Conservation (phyloP, 2,888 invertebrate genomes). For the Drosophila fulvimacula region DNA sequence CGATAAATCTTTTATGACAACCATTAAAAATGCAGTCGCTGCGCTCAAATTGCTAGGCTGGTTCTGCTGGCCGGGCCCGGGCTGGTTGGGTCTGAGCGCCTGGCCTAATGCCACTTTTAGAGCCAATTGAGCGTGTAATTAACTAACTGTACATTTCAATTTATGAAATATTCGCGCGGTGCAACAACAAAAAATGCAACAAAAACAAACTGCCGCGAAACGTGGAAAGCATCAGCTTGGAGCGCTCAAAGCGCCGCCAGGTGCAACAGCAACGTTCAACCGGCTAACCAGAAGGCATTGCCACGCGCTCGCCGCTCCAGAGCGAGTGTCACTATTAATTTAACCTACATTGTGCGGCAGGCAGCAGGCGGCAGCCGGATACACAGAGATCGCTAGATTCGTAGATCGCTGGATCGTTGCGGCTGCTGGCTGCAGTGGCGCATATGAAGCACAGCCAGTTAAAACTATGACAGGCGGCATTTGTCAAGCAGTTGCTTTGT, state of each 20-base stretch:
- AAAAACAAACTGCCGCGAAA: conserved; percentile 36
- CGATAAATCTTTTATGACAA: conserved; percentile 71
- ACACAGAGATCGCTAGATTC: conserved; percentile 1
- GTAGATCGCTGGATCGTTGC: conserved; percentile 9
- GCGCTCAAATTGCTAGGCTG: conserved; percentile 53
- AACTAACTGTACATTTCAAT: conserved; percentile 81
- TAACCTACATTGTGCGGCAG: conserved; percentile 74
- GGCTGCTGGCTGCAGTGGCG: conserved; percentile 27
- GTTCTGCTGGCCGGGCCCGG: conserved; percentile 18
- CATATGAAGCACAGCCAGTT: conserved; percentile 58
- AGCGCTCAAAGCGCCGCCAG: conserved; percentile 60
- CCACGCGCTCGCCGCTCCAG: conserved; percentile 46
- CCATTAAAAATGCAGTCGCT: conserved; percentile 60
- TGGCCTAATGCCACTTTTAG: conserved; percentile 72
- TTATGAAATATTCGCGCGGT: conserved; percentile 66
- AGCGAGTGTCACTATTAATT: conserved; percentile 82
- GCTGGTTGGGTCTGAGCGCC: not conserved
- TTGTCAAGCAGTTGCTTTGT: conserved; percentile 42
- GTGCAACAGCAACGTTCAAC: conserved; percentile 39
- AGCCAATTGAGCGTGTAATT: conserved; percentile 78
- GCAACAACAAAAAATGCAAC: conserved; percentile 21
- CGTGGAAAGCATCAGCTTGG: conserved; percentile 21
- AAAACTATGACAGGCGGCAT: conserved; percentile 65
- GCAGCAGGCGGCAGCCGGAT: conserved; percentile 14
- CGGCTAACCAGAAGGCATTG: conserved; percentile 44